Conservation (phyloP, 1,140 invertebrate species). For the Nautilus pompilius region DNA sequence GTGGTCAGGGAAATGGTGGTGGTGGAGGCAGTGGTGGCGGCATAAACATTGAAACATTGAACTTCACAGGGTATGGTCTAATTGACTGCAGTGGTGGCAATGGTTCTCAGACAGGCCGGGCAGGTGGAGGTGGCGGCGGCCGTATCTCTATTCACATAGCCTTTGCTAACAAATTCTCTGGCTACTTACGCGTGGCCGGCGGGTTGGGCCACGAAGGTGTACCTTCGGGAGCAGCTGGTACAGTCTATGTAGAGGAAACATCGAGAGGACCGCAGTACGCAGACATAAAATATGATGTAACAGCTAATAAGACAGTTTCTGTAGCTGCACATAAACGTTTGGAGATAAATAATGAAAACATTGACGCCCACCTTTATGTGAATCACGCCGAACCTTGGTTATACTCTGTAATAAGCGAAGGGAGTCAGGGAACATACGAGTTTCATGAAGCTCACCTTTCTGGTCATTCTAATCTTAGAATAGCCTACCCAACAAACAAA, state of each 20-base stretch:
- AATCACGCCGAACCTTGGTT: slow-evolving; percentile 36
- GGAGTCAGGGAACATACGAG: slow-evolving; percentile 23
- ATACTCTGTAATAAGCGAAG: slow-evolving; percentile 32
- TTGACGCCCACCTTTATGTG: slow-evolving; percentile 29
- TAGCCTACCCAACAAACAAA: slow-evolving; percentile 30
- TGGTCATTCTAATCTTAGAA: slow-evolving; percentile 33
- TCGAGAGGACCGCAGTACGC: slow-evolving; percentile 39
- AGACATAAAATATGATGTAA: slow-evolving; percentile 38
- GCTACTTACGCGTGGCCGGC: slow-evolving; percentile 27
- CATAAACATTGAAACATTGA: slow-evolving; percentile 32
- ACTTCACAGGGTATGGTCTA: slow-evolving; percentile 40
- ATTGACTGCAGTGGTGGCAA: slow-evolving; percentile 34
- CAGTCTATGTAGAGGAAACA: slow-evolving; percentile 38
- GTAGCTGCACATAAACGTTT: slow-evolving; percentile 26
- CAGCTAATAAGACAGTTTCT: slow-evolving; percentile 11
- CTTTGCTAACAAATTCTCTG: slow-evolving; percentile 33
- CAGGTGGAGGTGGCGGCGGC: slow-evolving; percentile 35
- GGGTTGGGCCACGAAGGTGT: slow-evolving; percentile 19
- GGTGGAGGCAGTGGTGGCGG: slow-evolving; percentile 43
- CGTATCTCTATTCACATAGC: slow-evolving; percentile 30
- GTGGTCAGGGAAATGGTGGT: slow-evolving; percentile 22
- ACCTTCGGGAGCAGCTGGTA: slow-evolving; percentile 37
- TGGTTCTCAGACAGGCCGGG: slow-evolving; percentile 11
- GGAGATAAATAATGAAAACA: slow-evolving; percentile 32
- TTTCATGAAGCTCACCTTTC: slow-evolving; percentile 36